Conservation (phyloP, 2,113 vertebrate genomes). For the Hiodon alosoides region DNA sequence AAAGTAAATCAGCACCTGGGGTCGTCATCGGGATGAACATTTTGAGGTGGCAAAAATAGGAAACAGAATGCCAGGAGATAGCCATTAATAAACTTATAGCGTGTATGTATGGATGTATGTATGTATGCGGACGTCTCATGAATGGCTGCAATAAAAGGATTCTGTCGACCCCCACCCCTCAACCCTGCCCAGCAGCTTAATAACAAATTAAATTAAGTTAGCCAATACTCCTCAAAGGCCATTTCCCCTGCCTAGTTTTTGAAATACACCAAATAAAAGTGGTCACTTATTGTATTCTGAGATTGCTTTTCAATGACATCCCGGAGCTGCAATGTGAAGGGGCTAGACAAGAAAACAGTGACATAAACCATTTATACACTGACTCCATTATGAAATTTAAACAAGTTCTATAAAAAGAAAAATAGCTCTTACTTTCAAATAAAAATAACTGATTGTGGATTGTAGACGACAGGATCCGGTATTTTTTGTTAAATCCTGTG, state of each 20-base stretch:
- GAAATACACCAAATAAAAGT: conserved; percentile 54
- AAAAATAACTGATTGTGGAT: no score
- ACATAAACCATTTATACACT: no score
- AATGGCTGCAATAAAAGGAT: background rate
- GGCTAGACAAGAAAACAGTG: no score
- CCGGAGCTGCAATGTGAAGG: conserved; percentile 39
- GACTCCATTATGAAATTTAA: no score
- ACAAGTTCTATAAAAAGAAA: no score
- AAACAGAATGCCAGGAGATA: conserved; percentile 9
- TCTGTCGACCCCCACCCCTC: conserved; percentile 3
- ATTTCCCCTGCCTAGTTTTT: conserved; percentile 40
- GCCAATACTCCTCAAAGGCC: background rate
- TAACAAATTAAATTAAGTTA: no score
- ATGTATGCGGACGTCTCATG: no score
- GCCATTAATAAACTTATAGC: background rate
- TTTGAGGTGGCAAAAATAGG: conserved; percentile 6
- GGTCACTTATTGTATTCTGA: conserved; percentile 51
- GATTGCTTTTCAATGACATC: conserved; percentile 73
- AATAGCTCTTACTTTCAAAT: no score
- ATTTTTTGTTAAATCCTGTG: no score
- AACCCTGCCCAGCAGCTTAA: conserved; percentile 11
- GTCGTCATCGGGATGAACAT: background rate
- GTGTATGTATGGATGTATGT: no score
- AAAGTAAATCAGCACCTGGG: conserved; percentile 39
- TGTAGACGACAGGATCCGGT: no score